Evolutionary conservation across 2,113 vertebrate species (phyloP), one percentile per base, ranked within the genome.

Genomic region (Neogale vison): DNA sequence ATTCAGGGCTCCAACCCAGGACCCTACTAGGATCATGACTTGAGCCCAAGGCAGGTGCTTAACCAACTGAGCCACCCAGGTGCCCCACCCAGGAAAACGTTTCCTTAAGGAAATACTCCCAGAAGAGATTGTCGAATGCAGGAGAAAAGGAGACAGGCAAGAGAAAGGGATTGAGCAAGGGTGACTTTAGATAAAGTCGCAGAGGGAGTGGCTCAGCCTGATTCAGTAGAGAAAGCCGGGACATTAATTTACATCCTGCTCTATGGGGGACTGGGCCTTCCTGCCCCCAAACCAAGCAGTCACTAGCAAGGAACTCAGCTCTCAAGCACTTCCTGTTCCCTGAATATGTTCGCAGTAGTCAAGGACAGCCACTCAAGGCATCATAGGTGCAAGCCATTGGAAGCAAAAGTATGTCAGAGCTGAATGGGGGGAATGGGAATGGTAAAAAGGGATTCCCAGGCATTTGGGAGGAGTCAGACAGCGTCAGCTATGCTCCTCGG

Each of bases 401-500:
- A 65, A 89, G 29, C 36, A 82, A 76, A 93, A 92, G 7, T 52
- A 20, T 11, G 3, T 42, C 50, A 23, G 71, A 79, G 61, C 55
- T 74, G n/a, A 45, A 45, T 36, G 67, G 11, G 20, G 59, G 14
- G 36, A 42, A 13, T 0, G 1, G 42, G 90, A 26, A 72, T 29
- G 31, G 47, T 17, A n/a, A 52, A 76, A 9, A 39, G 69, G 0
- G 3, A 21, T 47, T 71, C 59, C 14, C 39, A 31, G 61, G 26
- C 21, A 21, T 8, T n/a, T 0, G 11, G 17, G 24, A 67, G 52
- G 42, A 69, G 42, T 52, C 29, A 18, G 67, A 23, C 36, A 1
- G 1, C 5, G 3, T 47, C 85, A 42, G 45, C 42, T 42, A 4
- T 0, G 0, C 13, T 36, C 24, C 29, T 69, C 23, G 2, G 14